A percentile compares a stretch with the other conserved stretches of the same genome.
Conservation (phyloP, 2,888 invertebrate species). For the Epiblema foenella region DNA sequence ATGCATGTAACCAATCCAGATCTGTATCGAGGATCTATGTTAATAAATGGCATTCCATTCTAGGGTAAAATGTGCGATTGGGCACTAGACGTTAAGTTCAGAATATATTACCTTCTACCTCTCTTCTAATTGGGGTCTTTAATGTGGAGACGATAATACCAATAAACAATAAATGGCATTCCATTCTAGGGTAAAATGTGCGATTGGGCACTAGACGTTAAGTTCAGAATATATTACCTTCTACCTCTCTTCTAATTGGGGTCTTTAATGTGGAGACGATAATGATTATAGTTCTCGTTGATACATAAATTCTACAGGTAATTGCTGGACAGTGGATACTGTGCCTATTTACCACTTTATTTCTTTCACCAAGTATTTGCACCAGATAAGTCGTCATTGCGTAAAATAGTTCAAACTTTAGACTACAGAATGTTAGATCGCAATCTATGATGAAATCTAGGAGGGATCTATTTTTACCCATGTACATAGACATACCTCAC, state of each 20-base stretch:
- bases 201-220: not conserved
- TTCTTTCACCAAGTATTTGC: too few species aligned
- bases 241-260: not conserved
- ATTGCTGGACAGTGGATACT: not conserved
- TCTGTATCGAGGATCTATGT: conserved; percentile 31
- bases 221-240: not conserved
- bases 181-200: conserved; percentile 20
- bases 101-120: not conserved
- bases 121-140: not conserved
- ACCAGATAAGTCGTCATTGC: not conserved
- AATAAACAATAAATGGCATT: conserved; percentile 23
- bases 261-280: not conserved
- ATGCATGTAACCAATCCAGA: conserved; percentile 32
- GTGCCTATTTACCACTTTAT: too few species aligned
- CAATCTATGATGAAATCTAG: too few species aligned
- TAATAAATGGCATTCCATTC: conserved; percentile 30
- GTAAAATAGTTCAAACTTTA: not conserved
- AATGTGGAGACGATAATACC: not conserved
- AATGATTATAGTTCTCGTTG: not conserved
- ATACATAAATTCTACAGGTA: not conserved
- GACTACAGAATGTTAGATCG: not conserved
- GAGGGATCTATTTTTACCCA: too few species aligned
- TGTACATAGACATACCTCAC: too few species aligned
- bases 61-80: conserved; percentile 15
- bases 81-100: not conserved